Conservation (phyloP, 2,888 invertebrate genomes). For the Lepidocyrtoides sp. region DNA sequence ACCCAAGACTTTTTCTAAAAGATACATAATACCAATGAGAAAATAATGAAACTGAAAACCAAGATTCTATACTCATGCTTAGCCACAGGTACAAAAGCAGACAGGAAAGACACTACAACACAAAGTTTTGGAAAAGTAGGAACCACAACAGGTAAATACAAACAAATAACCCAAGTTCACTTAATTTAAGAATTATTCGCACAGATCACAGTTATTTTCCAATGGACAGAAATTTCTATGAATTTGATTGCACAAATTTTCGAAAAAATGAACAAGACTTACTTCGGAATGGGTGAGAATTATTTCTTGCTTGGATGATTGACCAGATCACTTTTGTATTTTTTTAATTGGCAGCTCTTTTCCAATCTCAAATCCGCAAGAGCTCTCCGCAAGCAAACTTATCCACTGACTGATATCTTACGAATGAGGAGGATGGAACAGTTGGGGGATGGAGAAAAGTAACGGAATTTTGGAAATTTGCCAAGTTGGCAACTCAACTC, state of each 20-base stretch:
- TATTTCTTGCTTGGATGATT: neutral
- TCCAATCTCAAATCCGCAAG: conserved; percentile 43
- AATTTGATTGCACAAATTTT: neutral
- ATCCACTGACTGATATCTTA: conserved; percentile 63
- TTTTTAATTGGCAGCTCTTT: conserved; percentile 28
- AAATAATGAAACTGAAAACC: too few species aligned
- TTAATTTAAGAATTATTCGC: neutral
- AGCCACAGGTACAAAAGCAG: too few species aligned
- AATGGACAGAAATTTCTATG: neutral
- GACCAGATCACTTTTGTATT: neutral
- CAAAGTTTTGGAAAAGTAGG: too few species aligned
- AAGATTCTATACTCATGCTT: too few species aligned
- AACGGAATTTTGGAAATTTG: conserved; percentile 64
- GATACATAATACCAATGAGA: too few species aligned
- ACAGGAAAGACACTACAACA: too few species aligned
- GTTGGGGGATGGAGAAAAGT: conserved; percentile 68
- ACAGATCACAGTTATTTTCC: neutral
- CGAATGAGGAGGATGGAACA: conserved; percentile 67
- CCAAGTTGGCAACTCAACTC: conserved; percentile 75
- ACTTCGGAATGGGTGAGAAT: conserved; percentile 64
- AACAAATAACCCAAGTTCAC: neutral
- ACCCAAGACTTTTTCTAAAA: too few species aligned
- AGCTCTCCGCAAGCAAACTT: conserved; percentile 53
- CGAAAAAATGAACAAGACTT: conserved; percentile 14
- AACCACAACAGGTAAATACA: too few species aligned